These are phyloP conservation scores for Cryptoblepharus egeriae DNA, from an alignment of 2,797 vertebrate genomes.

Conservation along the genomic window DNA sequence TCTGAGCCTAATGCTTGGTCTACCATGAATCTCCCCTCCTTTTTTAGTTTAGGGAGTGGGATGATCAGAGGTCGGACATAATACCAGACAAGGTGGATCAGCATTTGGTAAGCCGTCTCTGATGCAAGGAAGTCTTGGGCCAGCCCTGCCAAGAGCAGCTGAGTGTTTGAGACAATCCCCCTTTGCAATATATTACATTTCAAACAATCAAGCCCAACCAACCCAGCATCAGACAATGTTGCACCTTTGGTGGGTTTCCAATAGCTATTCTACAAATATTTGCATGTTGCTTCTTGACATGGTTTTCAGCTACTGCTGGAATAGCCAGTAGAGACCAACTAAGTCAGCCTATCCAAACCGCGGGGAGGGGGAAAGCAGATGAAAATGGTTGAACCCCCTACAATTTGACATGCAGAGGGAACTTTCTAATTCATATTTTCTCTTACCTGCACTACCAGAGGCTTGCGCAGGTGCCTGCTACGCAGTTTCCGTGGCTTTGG, in stretches of 20 bases:
- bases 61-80: no score
- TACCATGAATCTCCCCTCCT: no score
- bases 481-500: conserved; percentile 90
- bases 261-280: not conserved
- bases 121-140: no score
- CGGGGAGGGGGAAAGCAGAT: not conserved
- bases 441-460: conserved; percentile 94
- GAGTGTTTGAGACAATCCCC: not conserved
- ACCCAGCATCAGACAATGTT: not conserved
- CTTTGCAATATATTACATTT: no score
- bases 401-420: not conserved
- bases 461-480: conserved; percentile 92
- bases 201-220: no score
- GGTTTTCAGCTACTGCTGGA: no score
- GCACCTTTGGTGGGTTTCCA: not conserved
- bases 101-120: no score
- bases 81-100: no score
- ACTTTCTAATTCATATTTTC: conserved; percentile 4
- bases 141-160: not conserved
- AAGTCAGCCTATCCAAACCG: not conserved
- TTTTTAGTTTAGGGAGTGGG: no score
- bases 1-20: no score
- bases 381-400: not conserved
- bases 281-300: not conserved
- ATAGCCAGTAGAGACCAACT: not conserved